Evolutionary conservation across 2,113 vertebrate genomes (phyloP), one percentile per base, ranked within the genome.

Genomic region (Alectura lathami): DNA sequence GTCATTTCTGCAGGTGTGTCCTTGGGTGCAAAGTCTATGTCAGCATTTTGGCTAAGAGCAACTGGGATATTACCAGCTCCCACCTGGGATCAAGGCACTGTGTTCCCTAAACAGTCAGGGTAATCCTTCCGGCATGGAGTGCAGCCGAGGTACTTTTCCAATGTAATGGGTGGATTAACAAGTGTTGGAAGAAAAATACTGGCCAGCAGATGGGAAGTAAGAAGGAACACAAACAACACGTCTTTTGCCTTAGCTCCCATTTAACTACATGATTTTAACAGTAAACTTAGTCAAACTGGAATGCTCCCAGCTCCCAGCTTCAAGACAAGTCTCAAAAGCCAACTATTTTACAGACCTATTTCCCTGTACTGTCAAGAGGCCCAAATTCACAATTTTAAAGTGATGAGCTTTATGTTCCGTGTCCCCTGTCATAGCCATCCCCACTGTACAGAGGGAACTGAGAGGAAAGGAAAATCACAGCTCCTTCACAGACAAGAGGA

Each of bases 391-490:
- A 62, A 60, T n/a, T 38, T 20, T 10, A 62, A 66, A 17, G 13
- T 40, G 36, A 47, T 51, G 11, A 54, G 26, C 62, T 92, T 88
- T 80, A 47, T 53, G 36, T 69, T 66, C 26, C 30, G 23, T 0
- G 1, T 64, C 59, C 30, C 16, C n/a, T 38, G 18, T 17, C 40
- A 38, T 27, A 76, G 34, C 40, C 42, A 75, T 14, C 36, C 17
- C 18, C 36, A 34, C 27, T 0, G 1, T 5, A 15, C 0, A 42
- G 24, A 67, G 18, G 27, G 62, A 42, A 64, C 38, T 64, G 62
- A 29, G 6, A 4, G 22, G 38, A 83, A 50, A 75, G 36, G 7
- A 68, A 77, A 69, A 86, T 32, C 50, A 32, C 45, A 67, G 17
- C 16, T 13, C 13, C 17, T 81, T 80, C 48, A 29, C 3, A 76